Conservation (phyloP, 2,113 vertebrate species). For the Psophia crepitans region DNA sequence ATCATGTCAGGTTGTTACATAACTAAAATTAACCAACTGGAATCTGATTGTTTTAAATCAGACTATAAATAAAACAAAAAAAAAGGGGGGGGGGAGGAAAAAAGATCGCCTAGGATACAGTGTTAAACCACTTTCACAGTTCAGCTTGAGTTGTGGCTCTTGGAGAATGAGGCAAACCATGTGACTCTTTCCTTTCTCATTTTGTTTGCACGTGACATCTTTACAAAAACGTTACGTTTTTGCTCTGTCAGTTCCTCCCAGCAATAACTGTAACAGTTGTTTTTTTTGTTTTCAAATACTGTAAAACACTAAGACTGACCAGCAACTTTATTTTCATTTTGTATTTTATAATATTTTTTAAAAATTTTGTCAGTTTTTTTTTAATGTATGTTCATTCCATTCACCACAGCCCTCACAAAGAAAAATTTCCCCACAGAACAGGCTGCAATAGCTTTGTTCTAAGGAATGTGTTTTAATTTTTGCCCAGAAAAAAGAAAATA, state of each 20-base stretch:
- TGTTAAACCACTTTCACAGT: slow-evolving; percentile 99
- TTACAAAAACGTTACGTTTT: slow-evolving; percentile 75
- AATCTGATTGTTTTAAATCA: slow-evolving; percentile 98
- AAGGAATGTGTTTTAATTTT: slow-evolving; percentile 99
- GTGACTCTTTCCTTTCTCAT: slow-evolving; percentile 77
- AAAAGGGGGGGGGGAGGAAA: slow-evolving; percentile 74
- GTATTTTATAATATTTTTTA: slow-evolving; percentile 73
- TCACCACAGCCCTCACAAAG: slow-evolving; percentile 90
- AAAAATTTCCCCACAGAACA: slow-evolving; percentile 91
- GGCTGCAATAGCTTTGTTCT: slow-evolving; percentile 89
- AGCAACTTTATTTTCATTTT: slow-evolving; percentile 77
- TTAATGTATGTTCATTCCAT: slow-evolving; percentile 79
- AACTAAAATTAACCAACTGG: slow-evolving; percentile 96
- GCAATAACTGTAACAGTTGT: slow-evolving; percentile 82
- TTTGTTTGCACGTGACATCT: slow-evolving; percentile 75
- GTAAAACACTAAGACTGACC: slow-evolving; percentile 85
- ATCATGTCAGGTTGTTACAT: slow-evolving; percentile 98
- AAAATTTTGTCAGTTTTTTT: slow-evolving; percentile 82
- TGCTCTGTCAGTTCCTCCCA: slow-evolving; percentile 78
- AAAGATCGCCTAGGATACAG: slow-evolving; percentile 98
- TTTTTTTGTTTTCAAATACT: slow-evolving; percentile 79
- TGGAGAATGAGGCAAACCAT: slow-evolving; percentile 94
- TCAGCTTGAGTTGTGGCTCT: slow-evolving; percentile 98
- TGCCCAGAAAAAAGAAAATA: slow-evolving; percentile 86
- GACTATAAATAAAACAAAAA: slow-evolving; percentile 95